A percentile compares a stretch with the other conserved stretches of the same genome.
Conservation (phyloP, 2,888 invertebrate species). For the Orgyia antiqua region DNA sequence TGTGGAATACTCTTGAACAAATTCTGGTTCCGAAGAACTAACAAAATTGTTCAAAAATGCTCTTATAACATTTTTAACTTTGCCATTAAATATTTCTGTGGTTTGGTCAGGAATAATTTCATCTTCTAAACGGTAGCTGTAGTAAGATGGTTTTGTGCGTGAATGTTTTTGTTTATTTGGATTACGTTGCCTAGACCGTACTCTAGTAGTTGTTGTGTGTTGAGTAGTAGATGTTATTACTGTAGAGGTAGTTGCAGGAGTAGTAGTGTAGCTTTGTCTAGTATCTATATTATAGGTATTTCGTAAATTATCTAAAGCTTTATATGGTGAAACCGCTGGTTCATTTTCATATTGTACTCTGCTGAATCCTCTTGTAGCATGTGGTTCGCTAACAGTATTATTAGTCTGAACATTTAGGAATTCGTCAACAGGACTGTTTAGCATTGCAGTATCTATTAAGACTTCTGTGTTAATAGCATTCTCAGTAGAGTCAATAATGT, state of each 20-base stretch:
- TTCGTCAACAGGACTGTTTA: constrained; percentile 27
- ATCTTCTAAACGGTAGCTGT: constrained; percentile 57
- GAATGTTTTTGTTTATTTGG: constrained; percentile 30
- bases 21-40: constrained; percentile 31
- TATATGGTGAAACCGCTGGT: constrained; percentile 72
- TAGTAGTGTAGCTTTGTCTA: constrained; percentile 19
- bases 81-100: constrained; percentile 60
- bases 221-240: constrained; percentile 19
- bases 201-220: constrained; percentile 27
- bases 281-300: constrained; percentile 33
- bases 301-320: constrained; percentile 67
- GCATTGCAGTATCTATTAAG: constrained; percentile 36
- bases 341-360: constrained; percentile 44
- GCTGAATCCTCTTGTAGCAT: constrained; percentile 23
- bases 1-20: constrained; percentile 17
- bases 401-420: constrained; percentile 16
- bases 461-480: constrained; percentile 40
- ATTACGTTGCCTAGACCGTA: constrained; percentile 22
- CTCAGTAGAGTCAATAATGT: constrained; percentile 39
- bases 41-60: constrained; percentile 54
- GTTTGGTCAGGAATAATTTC: constrained; percentile 57
- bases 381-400: constrained; percentile 23
- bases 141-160: constrained; percentile 52
- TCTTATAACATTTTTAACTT: constrained; percentile 59
- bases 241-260: constrained; percentile 3